Evolutionary conservation across 2,888 invertebrate species (phyloP).

Genomic region (Bursaphelenchus okinawaensis): DNA sequence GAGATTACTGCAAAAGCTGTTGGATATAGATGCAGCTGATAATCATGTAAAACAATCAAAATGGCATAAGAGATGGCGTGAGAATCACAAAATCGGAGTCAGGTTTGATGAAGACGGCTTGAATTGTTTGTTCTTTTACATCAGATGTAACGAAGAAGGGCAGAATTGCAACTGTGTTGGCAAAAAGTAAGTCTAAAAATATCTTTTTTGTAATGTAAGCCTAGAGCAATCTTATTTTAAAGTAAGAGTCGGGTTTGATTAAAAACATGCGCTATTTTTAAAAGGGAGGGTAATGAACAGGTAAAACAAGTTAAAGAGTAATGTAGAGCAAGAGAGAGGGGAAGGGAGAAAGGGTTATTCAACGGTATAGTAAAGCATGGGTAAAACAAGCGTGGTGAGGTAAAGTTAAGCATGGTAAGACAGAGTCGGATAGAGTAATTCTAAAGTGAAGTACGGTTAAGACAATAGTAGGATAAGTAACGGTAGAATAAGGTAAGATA

Average conservation of each 20-base stretch:
- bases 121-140: background rate
- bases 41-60: background rate
- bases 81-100: background rate
- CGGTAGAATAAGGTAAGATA: too few species aligned
- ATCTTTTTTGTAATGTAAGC: background rate
- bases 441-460: too few species aligned
- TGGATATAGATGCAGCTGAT: background rate
- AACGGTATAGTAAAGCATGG: too few species aligned
- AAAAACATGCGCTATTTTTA: too few species aligned
- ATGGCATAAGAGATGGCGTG: slow-evolving; percentile 5
- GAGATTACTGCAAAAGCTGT: background rate
- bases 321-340: too few species aligned
- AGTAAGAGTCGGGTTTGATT: slow-evolving; percentile 1
- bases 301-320: too few species aligned
- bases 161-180: background rate
- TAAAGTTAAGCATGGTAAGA: too few species aligned
- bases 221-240: background rate
- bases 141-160: background rate
- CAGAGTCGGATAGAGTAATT: too few species aligned
- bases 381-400: too few species aligned
- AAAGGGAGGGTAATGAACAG: too few species aligned
- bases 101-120: background rate
- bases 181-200: background rate
- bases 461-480: too few species aligned
- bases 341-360: too few species aligned